Conservation (phyloP, 1,140 invertebrate species). For the Panonychus citri region DNA sequence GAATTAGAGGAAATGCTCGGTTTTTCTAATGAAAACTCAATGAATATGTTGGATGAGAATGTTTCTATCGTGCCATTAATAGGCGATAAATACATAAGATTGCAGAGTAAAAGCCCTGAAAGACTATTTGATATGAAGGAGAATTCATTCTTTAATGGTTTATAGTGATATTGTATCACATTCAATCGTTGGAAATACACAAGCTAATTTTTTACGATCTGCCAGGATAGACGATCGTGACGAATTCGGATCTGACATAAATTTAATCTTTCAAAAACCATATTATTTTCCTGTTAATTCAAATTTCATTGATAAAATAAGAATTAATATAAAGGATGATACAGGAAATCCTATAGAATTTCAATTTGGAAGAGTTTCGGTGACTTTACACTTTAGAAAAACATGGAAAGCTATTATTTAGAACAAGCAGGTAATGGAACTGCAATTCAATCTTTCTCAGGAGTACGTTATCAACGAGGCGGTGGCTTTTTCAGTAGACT, state of each 20-base stretch:
- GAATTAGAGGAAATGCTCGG: background rate
- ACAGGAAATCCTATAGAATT: background rate
- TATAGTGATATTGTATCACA: background rate
- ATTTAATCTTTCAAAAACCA: background rate
- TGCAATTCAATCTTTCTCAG: background rate
- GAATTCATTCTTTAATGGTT: background rate
- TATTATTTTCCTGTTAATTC: background rate
- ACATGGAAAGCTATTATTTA: background rate
- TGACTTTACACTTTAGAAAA: slow-evolving; percentile 1
- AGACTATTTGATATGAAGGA: background rate
- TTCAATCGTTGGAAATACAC: background rate
- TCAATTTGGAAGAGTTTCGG: background rate
- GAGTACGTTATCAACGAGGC: background rate
- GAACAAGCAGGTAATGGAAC: background rate
- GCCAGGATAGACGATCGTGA: background rate
- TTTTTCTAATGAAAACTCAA: too few species aligned
- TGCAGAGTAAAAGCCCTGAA: background rate
- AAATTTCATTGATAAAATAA: background rate
- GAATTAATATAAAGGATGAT: background rate
- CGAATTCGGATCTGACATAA: background rate
- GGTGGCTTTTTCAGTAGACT: background rate
- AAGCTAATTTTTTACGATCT: background rate
- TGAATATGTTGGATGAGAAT: background rate
- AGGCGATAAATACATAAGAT: background rate
- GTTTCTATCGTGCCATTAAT: background rate